These are phyloP conservation scores for Chrysolophus pictus DNA, from an alignment of 2,797 vertebrate species.

Conservation along the genomic window DNA sequence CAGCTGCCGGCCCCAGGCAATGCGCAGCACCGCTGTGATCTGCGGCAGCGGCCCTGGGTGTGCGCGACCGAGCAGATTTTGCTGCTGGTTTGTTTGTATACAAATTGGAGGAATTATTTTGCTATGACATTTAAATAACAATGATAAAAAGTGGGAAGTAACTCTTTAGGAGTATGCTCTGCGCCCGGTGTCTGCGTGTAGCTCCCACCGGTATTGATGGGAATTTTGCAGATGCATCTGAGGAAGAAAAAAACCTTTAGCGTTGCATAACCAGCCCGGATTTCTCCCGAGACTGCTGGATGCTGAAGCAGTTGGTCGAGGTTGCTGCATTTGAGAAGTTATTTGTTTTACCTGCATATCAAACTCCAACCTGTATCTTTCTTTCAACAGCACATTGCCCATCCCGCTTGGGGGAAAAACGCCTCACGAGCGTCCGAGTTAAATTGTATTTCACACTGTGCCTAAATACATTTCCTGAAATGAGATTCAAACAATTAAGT, in stretches of 20 bases:
- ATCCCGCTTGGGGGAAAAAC: conserved; percentile 19
- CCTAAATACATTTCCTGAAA: conserved; percentile 68
- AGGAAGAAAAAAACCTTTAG: conserved; percentile 57
- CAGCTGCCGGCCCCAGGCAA: conserved; percentile 74
- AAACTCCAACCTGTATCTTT: conserved; percentile 48
- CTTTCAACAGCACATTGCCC: background rate
- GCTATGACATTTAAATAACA: conserved; percentile 70
- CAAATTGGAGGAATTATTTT: conserved; percentile 36
- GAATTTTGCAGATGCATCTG: conserved; percentile 33
- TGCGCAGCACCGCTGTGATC: conserved; percentile 14
- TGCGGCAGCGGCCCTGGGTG: background rate
- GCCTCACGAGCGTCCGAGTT: background rate
- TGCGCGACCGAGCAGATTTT: background rate
- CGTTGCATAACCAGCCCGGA: conserved; percentile 35
- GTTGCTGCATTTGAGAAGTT: conserved; percentile 35
- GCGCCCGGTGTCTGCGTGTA: background rate
- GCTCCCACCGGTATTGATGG: conserved; percentile 8
- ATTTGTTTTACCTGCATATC: conserved; percentile 58
- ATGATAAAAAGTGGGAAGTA: background rate
- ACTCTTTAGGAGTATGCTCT: background rate
- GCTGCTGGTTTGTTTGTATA: background rate
- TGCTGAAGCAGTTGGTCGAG: conserved; percentile 22
- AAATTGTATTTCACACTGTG: conserved; percentile 64
- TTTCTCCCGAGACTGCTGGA: conserved; percentile 23
- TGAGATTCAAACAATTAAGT: conserved; percentile 79